Conservation (phyloP, 2,113 vertebrate genomes). For the Phalacrocorax brasilianus region DNA sequence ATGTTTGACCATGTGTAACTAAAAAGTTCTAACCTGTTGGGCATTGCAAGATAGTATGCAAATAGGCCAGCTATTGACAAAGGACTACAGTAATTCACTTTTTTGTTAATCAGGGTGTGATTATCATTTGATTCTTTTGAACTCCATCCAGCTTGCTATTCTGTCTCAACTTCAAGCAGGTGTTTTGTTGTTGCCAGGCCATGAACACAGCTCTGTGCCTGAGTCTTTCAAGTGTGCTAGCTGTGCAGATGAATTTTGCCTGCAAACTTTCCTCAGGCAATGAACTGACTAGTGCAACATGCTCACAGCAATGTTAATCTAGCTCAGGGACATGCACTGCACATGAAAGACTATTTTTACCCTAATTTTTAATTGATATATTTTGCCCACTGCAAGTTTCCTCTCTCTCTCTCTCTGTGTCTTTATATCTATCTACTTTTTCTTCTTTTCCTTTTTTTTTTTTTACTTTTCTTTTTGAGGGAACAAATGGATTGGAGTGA, state of each 20-base stretch:
- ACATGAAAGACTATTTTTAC: constrained; percentile 80
- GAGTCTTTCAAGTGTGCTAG: constrained; percentile 76
- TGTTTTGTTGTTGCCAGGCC: constrained; percentile 62
- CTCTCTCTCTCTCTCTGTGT: neutral
- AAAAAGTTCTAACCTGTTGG: constrained; percentile 35
- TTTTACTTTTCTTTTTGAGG: neutral
- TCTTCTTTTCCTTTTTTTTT: neutral
- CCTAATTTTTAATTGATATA: constrained; percentile 63
- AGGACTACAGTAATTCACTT: constrained; percentile 41
- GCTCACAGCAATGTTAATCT: constrained; percentile 83
- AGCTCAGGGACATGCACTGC: constrained; percentile 79
- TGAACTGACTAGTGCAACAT: constrained; percentile 79
- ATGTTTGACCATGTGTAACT: constrained; percentile 26
- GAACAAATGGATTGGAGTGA: constrained; percentile 8
- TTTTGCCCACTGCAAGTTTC: constrained; percentile 48
- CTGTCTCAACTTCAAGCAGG: constrained; percentile 68
- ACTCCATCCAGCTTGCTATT: constrained; percentile 62
- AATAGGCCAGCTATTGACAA: constrained; percentile 31
- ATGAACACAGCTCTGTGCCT: constrained; percentile 11
- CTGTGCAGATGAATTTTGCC: constrained; percentile 82
- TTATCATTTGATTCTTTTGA: constrained; percentile 59
- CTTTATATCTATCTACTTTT: neutral
- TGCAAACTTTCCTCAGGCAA: constrained; percentile 84
- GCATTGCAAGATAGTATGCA: constrained; percentile 42
- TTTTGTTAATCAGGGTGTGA: constrained; percentile 51